These are phyloP conservation scores for Brachyhypopomus occidentalis DNA, from an alignment of 2,113 vertebrate genomes.

Conservation along the genomic window DNA sequence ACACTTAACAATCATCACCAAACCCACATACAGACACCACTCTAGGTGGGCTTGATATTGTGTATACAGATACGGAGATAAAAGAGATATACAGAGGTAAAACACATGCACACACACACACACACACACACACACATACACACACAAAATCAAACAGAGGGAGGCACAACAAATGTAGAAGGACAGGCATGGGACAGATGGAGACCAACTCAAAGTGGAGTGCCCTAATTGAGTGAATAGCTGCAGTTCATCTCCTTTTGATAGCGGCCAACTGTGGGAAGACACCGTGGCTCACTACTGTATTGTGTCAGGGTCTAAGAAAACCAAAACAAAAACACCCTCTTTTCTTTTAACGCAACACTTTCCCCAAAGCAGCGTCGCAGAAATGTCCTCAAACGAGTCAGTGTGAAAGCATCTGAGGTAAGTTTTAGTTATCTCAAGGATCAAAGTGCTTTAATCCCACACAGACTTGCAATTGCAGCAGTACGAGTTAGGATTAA, in stretches of 20 bases:
- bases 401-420: too few species aligned
- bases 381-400: too few species aligned
- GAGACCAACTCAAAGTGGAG: conserved; percentile 1
- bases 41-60: too few species aligned
- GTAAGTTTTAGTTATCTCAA: too few species aligned
- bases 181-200: conserved; percentile 17
- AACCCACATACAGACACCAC: too few species aligned
- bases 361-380: too few species aligned
- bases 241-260: conserved; percentile 20
- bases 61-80: too few species aligned
- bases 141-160: not conserved
- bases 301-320: not conserved
- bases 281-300: not conserved
- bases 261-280: conserved; percentile 14
- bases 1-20: too few species aligned
- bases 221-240: not conserved
- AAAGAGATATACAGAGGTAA: not conserved
- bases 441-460: too few species aligned
- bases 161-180: conserved; percentile 16
- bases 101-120: not conserved
- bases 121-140: not conserved
- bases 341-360: too few species aligned
- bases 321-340: not conserved
- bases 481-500: too few species aligned
- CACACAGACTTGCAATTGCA: too few species aligned